A percentile compares a stretch with the other conserved stretches of the same genome.
Conservation (phyloP, 2,113 vertebrate genomes). For the Eurypyga helias region DNA sequence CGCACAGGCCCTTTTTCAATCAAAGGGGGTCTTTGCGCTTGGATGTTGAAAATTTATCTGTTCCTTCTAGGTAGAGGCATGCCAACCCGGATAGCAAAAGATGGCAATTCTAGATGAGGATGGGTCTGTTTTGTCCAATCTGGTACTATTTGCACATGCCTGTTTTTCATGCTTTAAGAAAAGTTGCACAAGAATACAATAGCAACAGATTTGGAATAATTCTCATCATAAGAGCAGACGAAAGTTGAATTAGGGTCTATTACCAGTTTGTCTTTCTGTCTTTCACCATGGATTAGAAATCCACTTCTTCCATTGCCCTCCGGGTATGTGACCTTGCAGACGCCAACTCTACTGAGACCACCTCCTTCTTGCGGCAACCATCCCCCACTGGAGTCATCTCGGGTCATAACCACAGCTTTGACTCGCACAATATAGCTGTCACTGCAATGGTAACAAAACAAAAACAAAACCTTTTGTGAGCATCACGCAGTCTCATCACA, state of each 20-base stretch:
- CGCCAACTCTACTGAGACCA: constrained; percentile 95
- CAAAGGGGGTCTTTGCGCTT: neutral
- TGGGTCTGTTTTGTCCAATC: neutral
- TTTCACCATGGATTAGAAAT: constrained; percentile 97
- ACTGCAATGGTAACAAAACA: constrained; percentile 80
- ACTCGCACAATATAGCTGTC: constrained; percentile 99
- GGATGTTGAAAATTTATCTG: neutral
- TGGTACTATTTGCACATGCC: neutral
- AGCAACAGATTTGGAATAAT: constrained; percentile 5
- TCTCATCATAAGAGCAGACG: constrained; percentile 39
- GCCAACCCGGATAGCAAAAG: neutral
- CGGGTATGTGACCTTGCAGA: constrained; percentile 91
- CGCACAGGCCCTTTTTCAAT: neutral
- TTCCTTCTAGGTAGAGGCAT: neutral
- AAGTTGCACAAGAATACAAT: constrained; percentile 10
- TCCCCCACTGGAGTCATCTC: constrained; percentile 99
- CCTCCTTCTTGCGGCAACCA: constrained; percentile 98
- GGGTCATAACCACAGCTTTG: constrained; percentile 99
- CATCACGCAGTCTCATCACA: neutral
- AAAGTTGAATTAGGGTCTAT: constrained; percentile 64
- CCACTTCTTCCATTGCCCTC: constrained; percentile 89
- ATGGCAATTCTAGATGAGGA: neutral
- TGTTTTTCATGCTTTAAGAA: neutral
- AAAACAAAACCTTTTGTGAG: constrained; percentile 60
- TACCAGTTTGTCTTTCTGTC: constrained; percentile 98